Percentiles rank a stretch among this genome's conserved stretches.
phyloP scores from a whole-genome alignment of 2,797 vertebrate genomes.

The Lagocephalus sceleratus region DNA sequence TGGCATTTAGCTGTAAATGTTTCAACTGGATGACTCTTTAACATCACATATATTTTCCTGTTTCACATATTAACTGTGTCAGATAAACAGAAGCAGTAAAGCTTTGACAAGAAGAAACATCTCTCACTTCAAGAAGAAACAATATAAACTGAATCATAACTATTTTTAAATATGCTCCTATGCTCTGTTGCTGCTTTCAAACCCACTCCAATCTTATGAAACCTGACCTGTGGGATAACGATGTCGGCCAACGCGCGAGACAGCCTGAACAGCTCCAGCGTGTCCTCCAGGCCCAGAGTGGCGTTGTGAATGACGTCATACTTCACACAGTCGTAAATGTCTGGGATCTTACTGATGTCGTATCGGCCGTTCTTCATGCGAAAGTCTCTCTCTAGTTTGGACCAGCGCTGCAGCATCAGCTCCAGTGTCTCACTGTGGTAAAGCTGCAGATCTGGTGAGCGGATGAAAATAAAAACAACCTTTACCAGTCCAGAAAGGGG shows the following conservation, averaged over 20 bases:
- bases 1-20: too few relatives aligned
- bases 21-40: too few relatives aligned
- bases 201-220: too few relatives aligned
- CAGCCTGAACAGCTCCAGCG: conserved; percentile 87
- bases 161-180: too few relatives aligned
- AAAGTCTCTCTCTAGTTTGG: conserved; percentile 94
- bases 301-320: conserved; percentile 96
- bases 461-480: background rate
- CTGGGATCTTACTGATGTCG: conserved; percentile 97
- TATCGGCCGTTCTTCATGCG: conserved; percentile 94
- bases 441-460: conserved; percentile 86
- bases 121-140: too few relatives aligned
- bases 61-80: too few relatives aligned
- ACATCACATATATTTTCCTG: too few relatives aligned
- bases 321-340: conserved; percentile 98
- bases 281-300: conserved; percentile 87
- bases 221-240: conserved; percentile 92
- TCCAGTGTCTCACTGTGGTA: conserved; percentile 97
- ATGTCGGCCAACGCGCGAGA: conserved; percentile 92
- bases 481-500: too few relatives aligned
- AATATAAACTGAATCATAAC: too few relatives aligned
- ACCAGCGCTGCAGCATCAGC: conserved; percentile 98
- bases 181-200: too few relatives aligned
- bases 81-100: too few relatives aligned
- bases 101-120: too few relatives aligned